These are phyloP conservation scores for Baccha elongata DNA, from an alignment of 2,888 invertebrate genomes.

Conservation along the genomic window DNA sequence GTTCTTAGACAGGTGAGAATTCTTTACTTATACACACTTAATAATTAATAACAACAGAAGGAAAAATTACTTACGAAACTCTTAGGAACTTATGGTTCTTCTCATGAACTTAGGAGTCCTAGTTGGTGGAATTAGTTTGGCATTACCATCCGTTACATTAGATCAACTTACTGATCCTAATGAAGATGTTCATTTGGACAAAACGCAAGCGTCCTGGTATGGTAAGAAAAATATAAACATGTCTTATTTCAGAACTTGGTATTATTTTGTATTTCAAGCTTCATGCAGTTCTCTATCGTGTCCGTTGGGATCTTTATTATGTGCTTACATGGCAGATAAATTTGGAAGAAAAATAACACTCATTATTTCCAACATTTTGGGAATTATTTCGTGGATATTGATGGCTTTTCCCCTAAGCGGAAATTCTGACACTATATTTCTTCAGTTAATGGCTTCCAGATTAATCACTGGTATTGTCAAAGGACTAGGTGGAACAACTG, in stretches of 20 bases:
- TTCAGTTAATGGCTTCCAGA: too few relatives aligned
- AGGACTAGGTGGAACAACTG: not conserved
- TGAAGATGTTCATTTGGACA: slow-evolving; percentile 73
- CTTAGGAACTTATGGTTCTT: slow-evolving; percentile 76
- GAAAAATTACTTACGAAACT: too few relatives aligned
- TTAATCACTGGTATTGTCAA: too few relatives aligned
- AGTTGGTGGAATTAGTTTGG: slow-evolving; percentile 79
- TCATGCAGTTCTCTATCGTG: not conserved
- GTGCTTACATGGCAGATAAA: not conserved
- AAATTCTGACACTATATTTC: too few relatives aligned
- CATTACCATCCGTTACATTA: slow-evolving; percentile 79
- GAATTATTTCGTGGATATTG: too few relatives aligned
- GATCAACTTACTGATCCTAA: slow-evolving; percentile 76
- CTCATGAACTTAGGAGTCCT: slow-evolving; percentile 80
- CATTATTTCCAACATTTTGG: not conserved
- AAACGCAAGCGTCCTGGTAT: not conserved
- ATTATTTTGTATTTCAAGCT: not conserved
- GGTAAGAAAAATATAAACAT: not conserved
- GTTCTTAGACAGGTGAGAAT: too few relatives aligned
- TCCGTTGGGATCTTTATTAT: not conserved
- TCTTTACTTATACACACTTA: too few relatives aligned
- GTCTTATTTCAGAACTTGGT: not conserved
- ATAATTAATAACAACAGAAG: too few relatives aligned
- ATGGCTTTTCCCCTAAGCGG: too few relatives aligned
- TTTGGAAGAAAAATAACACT: not conserved